phyloP scores from a whole-genome alignment of 1,140 invertebrate genomes.

The Nymphalis io region DNA sequence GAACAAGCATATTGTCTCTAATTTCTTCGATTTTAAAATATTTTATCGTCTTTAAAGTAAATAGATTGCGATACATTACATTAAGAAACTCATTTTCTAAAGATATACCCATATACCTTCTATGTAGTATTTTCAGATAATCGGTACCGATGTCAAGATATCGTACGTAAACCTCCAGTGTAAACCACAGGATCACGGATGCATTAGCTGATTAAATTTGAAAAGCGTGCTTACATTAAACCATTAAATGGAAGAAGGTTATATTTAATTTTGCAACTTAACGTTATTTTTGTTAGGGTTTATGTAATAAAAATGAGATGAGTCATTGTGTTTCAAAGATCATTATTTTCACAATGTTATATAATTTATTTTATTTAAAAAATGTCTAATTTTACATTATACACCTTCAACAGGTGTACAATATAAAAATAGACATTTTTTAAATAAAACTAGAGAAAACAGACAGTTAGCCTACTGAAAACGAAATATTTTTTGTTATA shows the following conservation, averaged over 20 bases:
- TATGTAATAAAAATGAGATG: background rate
- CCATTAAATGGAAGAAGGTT: background rate
- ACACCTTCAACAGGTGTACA: no score
- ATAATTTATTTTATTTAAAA: no score
- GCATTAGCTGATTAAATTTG: constrained; percentile 63
- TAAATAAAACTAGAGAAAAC: no score
- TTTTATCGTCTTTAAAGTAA: no score
- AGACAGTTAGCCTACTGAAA: no score
- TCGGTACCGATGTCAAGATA: background rate
- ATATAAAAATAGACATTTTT: no score
- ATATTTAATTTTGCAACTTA: constrained; percentile 11
- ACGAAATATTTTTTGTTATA: no score
- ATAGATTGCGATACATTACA: no score
- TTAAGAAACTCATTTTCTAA: background rate
- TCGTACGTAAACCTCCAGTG: background rate
- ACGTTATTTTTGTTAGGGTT: background rate
- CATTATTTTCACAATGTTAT: background rate
- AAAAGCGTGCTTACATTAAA: constrained; percentile 20
- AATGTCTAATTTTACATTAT: no score
- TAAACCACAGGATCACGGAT: constrained; percentile 49
- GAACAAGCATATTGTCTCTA: no score
- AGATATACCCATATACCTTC: background rate
- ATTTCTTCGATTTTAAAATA: no score
- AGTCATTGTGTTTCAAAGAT: background rate
- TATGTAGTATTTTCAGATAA: background rate